Base-by-base conservation (phyloP, 2,797 vertebrate genomes). In the Epinephelus malabaricus region DNA sequence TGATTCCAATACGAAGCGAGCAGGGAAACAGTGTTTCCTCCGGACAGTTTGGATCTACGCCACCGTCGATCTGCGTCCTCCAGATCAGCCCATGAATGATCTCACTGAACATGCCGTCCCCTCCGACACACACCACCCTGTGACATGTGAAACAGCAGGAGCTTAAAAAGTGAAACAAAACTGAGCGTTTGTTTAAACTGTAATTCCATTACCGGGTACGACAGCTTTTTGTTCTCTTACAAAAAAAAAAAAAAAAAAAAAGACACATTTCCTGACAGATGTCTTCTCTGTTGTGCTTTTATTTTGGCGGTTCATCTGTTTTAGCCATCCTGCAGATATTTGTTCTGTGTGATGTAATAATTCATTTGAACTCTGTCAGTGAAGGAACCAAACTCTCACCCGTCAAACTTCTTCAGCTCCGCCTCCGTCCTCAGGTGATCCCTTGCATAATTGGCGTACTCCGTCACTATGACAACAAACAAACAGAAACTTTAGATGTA, bases 101-200 rank as follows among this genome's bases (percentile, higher is more conserved):
- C 95, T 99, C 98, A 27, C 97, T 99, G 96, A 99, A 99, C 97
- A 97, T 99, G 84, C 98, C 98, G 8, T 99, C 98, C 14, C 98
- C 98, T 7, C 98, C 98, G 2, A 99, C 98, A 72, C 97, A 98
- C 83, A 99, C 96, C 88, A 99, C 94, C 50, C 98, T 99, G 93
- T 79, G 68, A 34, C 34, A 34, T 34, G 34, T 34, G 34, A 34
- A 34, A 34, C 34, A 34, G 34, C 34, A 34, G 34, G 34, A 30
- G 27, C 27, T 30, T 30, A 30, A 30, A 30, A 30, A 30, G 27
- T 30, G 27, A 30, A 30, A 30, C 27, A 30, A 30, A 30, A 30
- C 27, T 30, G 27, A 30, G 27, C 27, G 13, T 18, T 18, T 11
- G 14, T 18, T 67, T 34, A 40, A 40, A 50, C 4, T 9, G 14